Percentiles rank a stretch among this genome's conserved stretches.
Conservation (phyloP, 2,113 vertebrate genomes). For the Leptodactylus fuscus region DNA sequence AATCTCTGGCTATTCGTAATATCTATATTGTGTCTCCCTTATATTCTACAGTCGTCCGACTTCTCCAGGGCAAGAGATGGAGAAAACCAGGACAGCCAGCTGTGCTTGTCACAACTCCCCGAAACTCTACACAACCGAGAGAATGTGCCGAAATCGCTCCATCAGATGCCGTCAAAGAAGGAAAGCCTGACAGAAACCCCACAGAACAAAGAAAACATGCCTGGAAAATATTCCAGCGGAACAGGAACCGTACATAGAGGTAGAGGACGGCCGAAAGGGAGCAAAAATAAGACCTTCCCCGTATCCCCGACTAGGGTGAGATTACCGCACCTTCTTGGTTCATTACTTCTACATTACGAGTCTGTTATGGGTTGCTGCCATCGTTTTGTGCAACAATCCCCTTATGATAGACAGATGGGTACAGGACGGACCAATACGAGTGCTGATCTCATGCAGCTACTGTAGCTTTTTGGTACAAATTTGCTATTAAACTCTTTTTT, state of each 20-base stretch:
- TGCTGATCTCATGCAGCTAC: too few relatives aligned
- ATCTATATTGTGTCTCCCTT: too few relatives aligned
- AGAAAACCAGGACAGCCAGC: not conserved
- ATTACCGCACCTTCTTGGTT: too few relatives aligned
- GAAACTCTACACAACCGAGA: constrained; percentile 1
- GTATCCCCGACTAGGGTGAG: not conserved
- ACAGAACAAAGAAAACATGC: constrained; percentile 25
- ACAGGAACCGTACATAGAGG: not conserved
- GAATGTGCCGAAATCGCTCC: not conserved
- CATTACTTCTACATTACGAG: not conserved
- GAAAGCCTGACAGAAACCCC: not conserved
- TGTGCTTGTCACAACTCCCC: not conserved
- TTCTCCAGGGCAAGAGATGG: constrained; percentile 1
- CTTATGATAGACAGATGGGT: too few relatives aligned
- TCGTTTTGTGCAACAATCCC: too few relatives aligned
- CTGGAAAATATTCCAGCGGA: not conserved
- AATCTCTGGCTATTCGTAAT: too few relatives aligned
- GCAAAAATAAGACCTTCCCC: constrained; percentile 45
- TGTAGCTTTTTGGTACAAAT: too few relatives aligned
- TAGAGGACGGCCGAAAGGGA: constrained; percentile 36
- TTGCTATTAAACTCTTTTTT: too few relatives aligned
- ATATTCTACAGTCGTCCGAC: not conserved
- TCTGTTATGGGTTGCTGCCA: too few relatives aligned
- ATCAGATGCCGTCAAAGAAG: not conserved
- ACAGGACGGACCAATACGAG: too few relatives aligned